Evolutionary conservation across 2,888 invertebrate genomes (phyloP).

Genomic region (Lissonota sp.): DNA sequence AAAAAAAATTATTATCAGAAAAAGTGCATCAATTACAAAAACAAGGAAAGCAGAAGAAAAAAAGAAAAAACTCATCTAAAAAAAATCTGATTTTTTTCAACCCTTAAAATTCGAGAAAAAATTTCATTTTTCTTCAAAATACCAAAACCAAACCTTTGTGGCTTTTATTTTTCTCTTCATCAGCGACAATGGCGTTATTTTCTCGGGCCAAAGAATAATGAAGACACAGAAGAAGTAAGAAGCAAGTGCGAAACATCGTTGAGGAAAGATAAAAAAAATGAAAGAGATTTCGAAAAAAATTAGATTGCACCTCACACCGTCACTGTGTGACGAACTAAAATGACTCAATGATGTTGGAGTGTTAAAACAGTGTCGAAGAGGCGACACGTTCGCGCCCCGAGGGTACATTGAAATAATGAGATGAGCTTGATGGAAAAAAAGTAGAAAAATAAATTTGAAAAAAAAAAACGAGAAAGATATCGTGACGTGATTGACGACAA

Average conservation of each 20-base stretch:
- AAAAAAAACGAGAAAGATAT: conserved; percentile 47
- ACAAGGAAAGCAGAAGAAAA: too few species aligned
- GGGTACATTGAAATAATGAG: conserved; percentile 43
- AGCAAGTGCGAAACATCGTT: conserved; percentile 3
- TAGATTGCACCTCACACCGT: conserved; percentile 37
- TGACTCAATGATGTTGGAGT: conserved; percentile 34
- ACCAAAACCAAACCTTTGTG: conserved; percentile 8
- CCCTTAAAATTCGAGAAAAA: neutral
- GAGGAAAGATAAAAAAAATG: neutral
- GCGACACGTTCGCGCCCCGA: conserved; percentile 44
- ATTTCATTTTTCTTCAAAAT: neutral
- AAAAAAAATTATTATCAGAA: too few species aligned
- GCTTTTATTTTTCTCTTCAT: neutral
- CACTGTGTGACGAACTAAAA: conserved; percentile 37
- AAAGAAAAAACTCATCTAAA: neutral
- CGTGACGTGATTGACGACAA: conserved; percentile 53
- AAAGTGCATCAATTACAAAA: too few species aligned
- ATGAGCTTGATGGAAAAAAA: conserved; percentile 26
- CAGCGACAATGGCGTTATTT: neutral
- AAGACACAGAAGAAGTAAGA: conserved; percentile 8
- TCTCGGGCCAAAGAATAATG: conserved; percentile 3
- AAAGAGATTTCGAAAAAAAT: neutral
- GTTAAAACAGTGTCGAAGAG: conserved; percentile 46
- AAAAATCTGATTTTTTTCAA: neutral
- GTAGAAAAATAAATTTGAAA: conserved; percentile 12